Percentiles rank a stretch among this genome's conserved stretches.
Evolutionary conservation across 2,797 vertebrate genomes (phyloP).

Genomic region (Gymnocypris eckloni): DNA sequence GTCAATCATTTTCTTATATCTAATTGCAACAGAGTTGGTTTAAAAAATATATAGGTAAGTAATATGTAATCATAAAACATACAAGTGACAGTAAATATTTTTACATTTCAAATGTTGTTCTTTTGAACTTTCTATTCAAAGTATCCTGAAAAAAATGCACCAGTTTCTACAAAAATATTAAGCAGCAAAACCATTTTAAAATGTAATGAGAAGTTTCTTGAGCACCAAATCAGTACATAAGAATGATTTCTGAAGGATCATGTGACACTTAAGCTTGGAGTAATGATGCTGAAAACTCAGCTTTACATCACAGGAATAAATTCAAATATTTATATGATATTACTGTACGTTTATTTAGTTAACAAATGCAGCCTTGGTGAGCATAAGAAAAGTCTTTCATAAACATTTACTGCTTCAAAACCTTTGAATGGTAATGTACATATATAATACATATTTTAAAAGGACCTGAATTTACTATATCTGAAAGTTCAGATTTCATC

Average conservation of each 20-base stretch:
- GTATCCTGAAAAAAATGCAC: background rate
- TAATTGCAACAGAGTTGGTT: background rate
- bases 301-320: background rate
- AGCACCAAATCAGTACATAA: background rate
- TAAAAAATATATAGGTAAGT: too few relatives aligned
- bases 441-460: background rate
- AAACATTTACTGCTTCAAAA: background rate
- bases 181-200: background rate
- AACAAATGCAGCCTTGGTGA: background rate
- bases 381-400: background rate
- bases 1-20: background rate
- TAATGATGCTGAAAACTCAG: background rate
- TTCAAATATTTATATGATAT: background rate
- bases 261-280: background rate
- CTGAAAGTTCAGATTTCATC: background rate
- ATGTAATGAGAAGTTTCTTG: background rate
- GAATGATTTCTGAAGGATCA: background rate
- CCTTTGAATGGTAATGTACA: background rate
- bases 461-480: background rate
- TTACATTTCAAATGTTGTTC: background rate
- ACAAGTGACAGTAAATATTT: background rate
- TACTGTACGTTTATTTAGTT: background rate
- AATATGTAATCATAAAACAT: too few relatives aligned
- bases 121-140: background rate
- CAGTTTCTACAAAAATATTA: background rate